Base-by-base conservation (phyloP, 2,113 vertebrate species). In the Microcebus ravelobensis region DNA sequence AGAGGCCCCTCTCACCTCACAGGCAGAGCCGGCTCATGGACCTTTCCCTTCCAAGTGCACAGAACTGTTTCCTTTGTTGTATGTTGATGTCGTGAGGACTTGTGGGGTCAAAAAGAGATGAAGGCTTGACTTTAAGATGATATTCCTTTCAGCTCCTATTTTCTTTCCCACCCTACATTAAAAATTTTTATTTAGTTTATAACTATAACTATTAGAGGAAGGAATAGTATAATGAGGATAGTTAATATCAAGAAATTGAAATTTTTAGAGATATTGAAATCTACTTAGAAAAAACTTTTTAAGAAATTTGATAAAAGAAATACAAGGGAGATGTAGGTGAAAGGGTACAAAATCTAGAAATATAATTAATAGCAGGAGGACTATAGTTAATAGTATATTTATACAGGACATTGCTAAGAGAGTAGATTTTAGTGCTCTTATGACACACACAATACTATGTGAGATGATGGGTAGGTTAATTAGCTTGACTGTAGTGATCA, bases 201-300 rank as follows among this genome's bases (percentile, higher is more conserved):
- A 29, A 87, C 45, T 83, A 39, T 77, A 52, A 79, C 36, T 87
- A 14, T 57, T 81, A 82, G 29, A 74, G 61, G 39, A 70, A 90
- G 29, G 59, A 57, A 34, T 84, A 59, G 74, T 96, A 87, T 48
- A 77, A 87, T 3, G 87, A 93, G 42, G 9, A 59, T 81, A 21
- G n/a, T 93, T 91, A 93, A 45, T 57, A 95, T 87, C 27, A 79
- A 52, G 48, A 96, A 94, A 70, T 21, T 31, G 12, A 84, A 79
- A 39, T 20, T 73, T 77, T 65, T 42, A 92, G 95, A 89, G 2
- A 42, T 45, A 71, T 3, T 80, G n/a, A 50, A 80, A 89, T 80
- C 27, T 55, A 76, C 50, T 67, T 68, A 73, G 65, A 45, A 34
- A 83, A 81, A 83, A 12, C 1, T 8, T 74, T 83, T 48, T 77